Conservation (phyloP, 2,888 invertebrate species). For the Diaphora mendica region DNA sequence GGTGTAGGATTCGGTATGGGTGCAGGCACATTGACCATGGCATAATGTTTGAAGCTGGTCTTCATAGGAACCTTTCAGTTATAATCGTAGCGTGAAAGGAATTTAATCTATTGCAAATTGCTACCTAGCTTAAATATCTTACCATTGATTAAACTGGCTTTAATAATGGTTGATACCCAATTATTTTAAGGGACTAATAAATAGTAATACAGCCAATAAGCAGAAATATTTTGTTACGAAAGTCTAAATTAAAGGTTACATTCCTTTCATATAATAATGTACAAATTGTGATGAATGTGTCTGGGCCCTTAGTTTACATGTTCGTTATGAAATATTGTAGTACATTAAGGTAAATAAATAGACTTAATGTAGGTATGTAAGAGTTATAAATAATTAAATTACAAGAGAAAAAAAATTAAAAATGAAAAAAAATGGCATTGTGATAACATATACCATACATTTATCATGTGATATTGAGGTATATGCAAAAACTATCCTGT, state of each 20-base stretch:
- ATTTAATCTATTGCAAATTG: constrained; percentile 74
- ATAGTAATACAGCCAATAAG: constrained; percentile 67
- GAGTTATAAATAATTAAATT: constrained; percentile 60
- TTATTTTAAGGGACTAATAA: constrained; percentile 78
- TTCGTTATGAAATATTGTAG: constrained; percentile 84
- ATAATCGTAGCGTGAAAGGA: constrained; percentile 79
- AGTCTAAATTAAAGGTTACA: constrained; percentile 86
- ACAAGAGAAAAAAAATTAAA: constrained; percentile 45
- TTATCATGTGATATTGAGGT: constrained; percentile 70
- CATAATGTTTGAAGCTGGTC: constrained; percentile 88
- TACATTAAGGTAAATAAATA: constrained; percentile 72
- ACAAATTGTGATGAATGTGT: constrained; percentile 84
- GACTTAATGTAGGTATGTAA: constrained; percentile 77
- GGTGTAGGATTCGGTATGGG: constrained; percentile 97
- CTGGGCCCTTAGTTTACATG: constrained; percentile 86
- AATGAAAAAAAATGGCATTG: constrained; percentile 76
- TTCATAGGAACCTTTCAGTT: constrained; percentile 72
- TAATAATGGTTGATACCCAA: constrained; percentile 83
- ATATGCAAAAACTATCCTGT: constrained; percentile 80
- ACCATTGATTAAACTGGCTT: constrained; percentile 85
- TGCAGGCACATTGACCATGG: constrained; percentile 95
- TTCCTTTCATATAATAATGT: constrained; percentile 83
- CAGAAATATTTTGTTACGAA: constrained; percentile 81
- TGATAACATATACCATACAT: constrained; percentile 70
- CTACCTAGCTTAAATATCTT: constrained; percentile 76